phyloP scores from a whole-genome alignment of 64 coral and sea anemone species.

The Acropora tenuis region DNA sequence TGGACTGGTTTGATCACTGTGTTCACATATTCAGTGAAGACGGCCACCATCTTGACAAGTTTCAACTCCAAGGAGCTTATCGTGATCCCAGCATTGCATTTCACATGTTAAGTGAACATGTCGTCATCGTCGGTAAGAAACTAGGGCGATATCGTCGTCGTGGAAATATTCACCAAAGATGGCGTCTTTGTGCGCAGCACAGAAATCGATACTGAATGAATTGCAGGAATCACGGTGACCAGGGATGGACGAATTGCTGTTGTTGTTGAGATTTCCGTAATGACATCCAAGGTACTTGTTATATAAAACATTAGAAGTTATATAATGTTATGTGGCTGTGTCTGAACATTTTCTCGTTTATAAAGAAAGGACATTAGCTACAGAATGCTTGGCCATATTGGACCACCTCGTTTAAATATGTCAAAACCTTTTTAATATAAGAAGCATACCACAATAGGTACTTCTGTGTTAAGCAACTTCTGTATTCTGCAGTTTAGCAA shows the following conservation, averaged over 20 bases:
- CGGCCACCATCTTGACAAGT: slow-evolving; percentile 15
- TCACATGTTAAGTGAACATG: neutral
- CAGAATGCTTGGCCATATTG: too few species aligned
- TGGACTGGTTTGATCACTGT: neutral
- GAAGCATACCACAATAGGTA: too few species aligned
- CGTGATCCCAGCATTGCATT: neutral
- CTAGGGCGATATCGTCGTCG: neutral
- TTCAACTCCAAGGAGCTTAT: neutral
- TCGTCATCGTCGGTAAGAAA: slow-evolving; percentile 3
- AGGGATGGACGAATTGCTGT: slow-evolving; percentile 36
- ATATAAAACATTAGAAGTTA: neutral
- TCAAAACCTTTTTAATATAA: too few species aligned
- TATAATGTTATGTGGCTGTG: too few species aligned
- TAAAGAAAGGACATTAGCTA: too few species aligned
- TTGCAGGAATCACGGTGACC: slow-evolving; percentile 13
- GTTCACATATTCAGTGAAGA: slow-evolving; percentile 48
- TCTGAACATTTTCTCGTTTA: too few species aligned
- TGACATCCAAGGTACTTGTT: neutral
- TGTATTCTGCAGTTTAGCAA: too few species aligned
- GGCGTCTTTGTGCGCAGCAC: neutral
- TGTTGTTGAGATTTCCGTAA: neutral
- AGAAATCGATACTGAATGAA: slow-evolving; percentile 5
- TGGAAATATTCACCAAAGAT: slow-evolving; percentile 16
- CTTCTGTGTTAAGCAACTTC: too few species aligned
- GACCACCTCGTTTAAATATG: too few species aligned